Evolutionary conservation across 1,140 invertebrate species (phyloP).

Genomic region (Drosophila equinoxialis): DNA sequence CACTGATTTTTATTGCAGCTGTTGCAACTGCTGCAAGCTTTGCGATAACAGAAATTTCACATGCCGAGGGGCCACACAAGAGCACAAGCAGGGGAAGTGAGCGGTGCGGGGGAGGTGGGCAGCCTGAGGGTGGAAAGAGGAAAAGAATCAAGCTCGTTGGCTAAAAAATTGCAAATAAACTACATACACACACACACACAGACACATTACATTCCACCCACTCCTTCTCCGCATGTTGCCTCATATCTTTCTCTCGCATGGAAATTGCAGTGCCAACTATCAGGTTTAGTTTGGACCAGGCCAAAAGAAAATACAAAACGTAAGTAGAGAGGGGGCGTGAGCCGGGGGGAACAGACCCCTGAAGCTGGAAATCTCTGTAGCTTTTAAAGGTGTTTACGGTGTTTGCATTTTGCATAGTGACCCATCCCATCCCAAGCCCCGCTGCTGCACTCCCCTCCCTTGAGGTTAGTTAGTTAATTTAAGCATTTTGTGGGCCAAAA

Average conservation of each 20-base stretch:
- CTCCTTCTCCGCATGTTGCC: neutral
- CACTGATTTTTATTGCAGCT: conserved; percentile 77
- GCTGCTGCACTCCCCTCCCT: conserved; percentile 4
- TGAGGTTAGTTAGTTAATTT: conserved; percentile 70
- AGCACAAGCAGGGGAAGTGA: neutral
- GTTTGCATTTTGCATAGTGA: conserved; percentile 52
- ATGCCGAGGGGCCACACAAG: conserved; percentile 37
- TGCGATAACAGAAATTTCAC: conserved; percentile 78
- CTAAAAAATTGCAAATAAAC: conserved; percentile 80
- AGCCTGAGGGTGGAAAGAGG: neutral
- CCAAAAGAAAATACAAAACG: neutral
- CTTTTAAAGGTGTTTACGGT: conserved; percentile 77
- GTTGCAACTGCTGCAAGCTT: conserved; percentile 68
- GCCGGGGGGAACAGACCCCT: neutral
- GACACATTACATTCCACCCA: conserved; percentile 13
- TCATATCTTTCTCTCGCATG: conserved; percentile 33
- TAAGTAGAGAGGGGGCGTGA: neutral
- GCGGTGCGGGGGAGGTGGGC: neutral
- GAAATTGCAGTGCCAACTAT: conserved; percentile 73
- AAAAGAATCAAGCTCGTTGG: conserved; percentile 50
- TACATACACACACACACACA: conserved; percentile 72
- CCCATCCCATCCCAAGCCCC: neutral
- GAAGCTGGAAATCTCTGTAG: conserved; percentile 36
- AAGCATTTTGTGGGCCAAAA: conserved; percentile 75
- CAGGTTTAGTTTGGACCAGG: conserved; percentile 66